Evolutionary conservation across 64 coral and sea anemone genomes (phyloP).

Genomic region (Porites australiensis): DNA sequence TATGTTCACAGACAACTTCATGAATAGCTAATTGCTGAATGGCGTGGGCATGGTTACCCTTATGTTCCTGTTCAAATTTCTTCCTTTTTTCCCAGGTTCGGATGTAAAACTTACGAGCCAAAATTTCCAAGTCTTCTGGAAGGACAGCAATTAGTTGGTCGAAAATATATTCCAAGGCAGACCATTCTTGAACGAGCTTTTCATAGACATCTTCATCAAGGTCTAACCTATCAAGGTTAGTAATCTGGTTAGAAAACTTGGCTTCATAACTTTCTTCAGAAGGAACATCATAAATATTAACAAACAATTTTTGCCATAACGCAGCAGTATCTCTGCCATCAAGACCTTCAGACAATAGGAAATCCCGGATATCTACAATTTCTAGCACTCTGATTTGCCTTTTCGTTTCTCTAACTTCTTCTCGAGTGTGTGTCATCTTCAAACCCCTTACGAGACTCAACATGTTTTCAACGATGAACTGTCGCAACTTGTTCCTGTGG

Average conservation of each 20-base stretch:
- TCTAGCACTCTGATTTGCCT: not conserved
- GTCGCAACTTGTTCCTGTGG: not conserved
- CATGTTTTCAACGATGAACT: not conserved
- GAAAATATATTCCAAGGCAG: not conserved
- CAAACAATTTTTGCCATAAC: not conserved
- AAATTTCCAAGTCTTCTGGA: not conserved
- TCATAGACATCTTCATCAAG: not conserved
- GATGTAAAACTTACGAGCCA: constrained; percentile 9
- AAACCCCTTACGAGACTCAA: not conserved
- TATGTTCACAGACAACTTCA: not conserved
- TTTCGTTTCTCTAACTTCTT: not conserved
- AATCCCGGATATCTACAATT: not conserved
- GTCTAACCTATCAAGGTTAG: constrained; percentile 8
- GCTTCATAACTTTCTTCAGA: not conserved
- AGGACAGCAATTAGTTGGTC: not conserved
- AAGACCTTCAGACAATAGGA: not conserved
- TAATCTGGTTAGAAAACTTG: not conserved
- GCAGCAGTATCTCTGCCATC: not conserved
- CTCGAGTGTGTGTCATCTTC: not conserved
- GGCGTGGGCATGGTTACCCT: not conserved
- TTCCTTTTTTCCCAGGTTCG: constrained; percentile 10
- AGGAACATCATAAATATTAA: not conserved
- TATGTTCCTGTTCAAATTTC: not conserved
- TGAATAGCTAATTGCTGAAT: not conserved
- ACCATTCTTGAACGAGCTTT: not conserved